Conservation (phyloP, 2,888 invertebrate species). For the Netelia fuscicornis region DNA sequence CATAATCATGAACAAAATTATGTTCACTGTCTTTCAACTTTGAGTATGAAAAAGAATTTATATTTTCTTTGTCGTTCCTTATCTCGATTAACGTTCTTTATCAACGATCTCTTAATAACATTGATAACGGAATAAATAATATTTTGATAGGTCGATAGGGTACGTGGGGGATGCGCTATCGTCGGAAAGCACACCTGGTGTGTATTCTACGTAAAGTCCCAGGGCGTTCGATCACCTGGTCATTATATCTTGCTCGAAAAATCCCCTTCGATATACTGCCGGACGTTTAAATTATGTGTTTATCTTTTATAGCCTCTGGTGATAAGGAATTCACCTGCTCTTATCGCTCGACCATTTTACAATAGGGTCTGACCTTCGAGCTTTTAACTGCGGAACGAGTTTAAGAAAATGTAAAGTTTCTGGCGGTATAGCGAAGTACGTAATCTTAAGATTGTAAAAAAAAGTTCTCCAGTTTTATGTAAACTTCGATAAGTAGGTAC, state of each 20-base stretch:
- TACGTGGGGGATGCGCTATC: slow-evolving; percentile 47
- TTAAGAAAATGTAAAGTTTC: too few species aligned
- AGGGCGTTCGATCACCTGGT: slow-evolving; percentile 54
- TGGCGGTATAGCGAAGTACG: too few species aligned
- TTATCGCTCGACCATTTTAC: slow-evolving; percentile 26
- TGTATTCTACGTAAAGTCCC: slow-evolving; percentile 3
- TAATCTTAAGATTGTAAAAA: too few species aligned
- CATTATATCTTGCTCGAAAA: slow-evolving; percentile 40
- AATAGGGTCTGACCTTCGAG: slow-evolving; percentile 22
- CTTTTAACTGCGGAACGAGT: neutral
- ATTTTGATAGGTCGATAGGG: slow-evolving; percentile 14
- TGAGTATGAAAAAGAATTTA: neutral
- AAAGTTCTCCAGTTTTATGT: neutral
- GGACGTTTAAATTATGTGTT: slow-evolving; percentile 27
- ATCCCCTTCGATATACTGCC: slow-evolving; percentile 36
- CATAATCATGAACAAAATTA: neutral
- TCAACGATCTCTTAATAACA: slow-evolving; percentile 11
- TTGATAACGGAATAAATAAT: slow-evolving; percentile 17
- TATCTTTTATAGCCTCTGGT: slow-evolving; percentile 46
- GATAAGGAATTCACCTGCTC: slow-evolving; percentile 59
- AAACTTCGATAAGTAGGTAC: neutral
- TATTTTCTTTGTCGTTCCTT: neutral
- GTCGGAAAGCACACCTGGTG: slow-evolving; percentile 54
- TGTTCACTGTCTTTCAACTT: neutral
- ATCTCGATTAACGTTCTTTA: slow-evolving; percentile 32